These are phyloP conservation scores for Amazona guildingii DNA, from an alignment of 2,113 vertebrate species.

Conservation along the genomic window DNA sequence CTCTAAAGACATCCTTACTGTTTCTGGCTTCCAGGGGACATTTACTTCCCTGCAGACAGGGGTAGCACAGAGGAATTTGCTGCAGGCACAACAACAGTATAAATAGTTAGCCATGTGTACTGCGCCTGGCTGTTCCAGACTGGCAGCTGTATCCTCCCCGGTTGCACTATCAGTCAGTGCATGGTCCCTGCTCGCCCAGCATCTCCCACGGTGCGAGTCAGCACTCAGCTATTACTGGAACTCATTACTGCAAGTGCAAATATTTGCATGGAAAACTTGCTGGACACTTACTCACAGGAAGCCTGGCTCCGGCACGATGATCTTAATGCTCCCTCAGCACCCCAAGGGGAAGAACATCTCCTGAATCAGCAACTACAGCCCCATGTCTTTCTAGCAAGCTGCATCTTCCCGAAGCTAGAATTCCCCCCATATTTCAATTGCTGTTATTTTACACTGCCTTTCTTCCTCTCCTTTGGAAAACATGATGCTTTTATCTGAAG, in stretches of 20 bases:
- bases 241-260: neutral
- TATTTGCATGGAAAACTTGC: constrained; percentile 40
- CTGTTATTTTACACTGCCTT: neutral
- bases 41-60: neutral
- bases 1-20: neutral
- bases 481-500: neutral
- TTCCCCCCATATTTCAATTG: neutral
- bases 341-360: neutral
- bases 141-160: neutral
- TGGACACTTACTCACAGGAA: neutral
- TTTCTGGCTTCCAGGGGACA: neutral
- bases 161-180: neutral
- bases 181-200: neutral
- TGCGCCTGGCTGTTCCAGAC: neutral
- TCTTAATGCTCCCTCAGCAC: neutral
- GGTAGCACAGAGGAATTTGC: neutral
- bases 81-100: neutral
- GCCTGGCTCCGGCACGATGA: neutral
- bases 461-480: neutral
- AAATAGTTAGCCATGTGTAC: constrained; percentile 25
- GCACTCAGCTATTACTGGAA: neutral
- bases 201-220: neutral
- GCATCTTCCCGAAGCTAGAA: neutral
- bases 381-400: neutral
- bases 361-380: neutral